Conservation (phyloP, 2,113 vertebrate genomes). For the Pangasianodon hypophthalmus region DNA sequence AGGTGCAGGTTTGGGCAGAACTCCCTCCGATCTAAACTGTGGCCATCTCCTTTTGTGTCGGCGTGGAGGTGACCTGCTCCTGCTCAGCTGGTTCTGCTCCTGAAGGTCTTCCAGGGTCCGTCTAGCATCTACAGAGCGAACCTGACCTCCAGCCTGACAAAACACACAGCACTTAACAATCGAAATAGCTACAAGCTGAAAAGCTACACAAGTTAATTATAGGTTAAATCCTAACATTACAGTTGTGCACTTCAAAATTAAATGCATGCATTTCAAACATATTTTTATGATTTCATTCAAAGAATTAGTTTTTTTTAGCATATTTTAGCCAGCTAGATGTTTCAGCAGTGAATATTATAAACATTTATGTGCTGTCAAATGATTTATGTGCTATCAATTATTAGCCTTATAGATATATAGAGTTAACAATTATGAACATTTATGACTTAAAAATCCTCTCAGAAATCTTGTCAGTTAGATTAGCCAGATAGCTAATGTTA, state of each 20-base stretch:
- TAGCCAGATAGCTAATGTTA: background rate
- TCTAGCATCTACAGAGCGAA: background rate
- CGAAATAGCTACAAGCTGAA: background rate
- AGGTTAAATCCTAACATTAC: background rate
- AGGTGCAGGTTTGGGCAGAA: constrained; percentile 35
- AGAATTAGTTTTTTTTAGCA: background rate
- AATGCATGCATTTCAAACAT: background rate
- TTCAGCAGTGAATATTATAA: background rate
- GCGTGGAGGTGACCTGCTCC: constrained; percentile 55
- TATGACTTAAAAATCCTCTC: background rate
- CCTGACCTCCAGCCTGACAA: constrained; percentile 65
- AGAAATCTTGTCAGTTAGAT: background rate
- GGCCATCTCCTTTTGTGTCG: constrained; percentile 60
- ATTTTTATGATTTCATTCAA: background rate
- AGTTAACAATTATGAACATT: background rate
- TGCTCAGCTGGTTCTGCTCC: constrained; percentile 54
- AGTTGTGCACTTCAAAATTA: background rate
- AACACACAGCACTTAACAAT: constrained; percentile 11
- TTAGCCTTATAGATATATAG: background rate
- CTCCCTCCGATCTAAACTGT: constrained; percentile 49
- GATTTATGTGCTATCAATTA: background rate
- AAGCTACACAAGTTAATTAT: background rate
- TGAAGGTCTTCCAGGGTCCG: constrained; percentile 61
- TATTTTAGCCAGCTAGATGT: background rate
- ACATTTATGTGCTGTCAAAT: background rate